Evolutionary conservation across 1,140 invertebrate genomes (phyloP).

Genomic region (Eulimnadia texana): DNA sequence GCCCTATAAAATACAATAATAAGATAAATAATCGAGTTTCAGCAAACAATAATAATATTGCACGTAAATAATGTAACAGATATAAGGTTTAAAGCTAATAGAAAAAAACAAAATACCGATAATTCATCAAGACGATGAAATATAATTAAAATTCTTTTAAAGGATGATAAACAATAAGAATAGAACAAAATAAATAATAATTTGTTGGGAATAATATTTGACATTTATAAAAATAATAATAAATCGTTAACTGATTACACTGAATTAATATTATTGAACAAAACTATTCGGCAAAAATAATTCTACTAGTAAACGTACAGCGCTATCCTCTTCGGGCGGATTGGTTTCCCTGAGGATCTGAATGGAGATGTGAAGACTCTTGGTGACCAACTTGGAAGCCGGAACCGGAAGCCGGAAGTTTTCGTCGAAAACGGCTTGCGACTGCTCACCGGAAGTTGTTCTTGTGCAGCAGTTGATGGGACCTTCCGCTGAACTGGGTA

Average conservation of each 20-base stretch:
- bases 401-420: constrained; percentile 58
- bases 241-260: no score
- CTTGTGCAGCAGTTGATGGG: constrained; percentile 53
- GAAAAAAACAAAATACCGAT: no score
- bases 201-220: no score
- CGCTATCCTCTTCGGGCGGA: constrained; percentile 52
- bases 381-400: constrained; percentile 56
- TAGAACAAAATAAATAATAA: no score
- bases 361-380: constrained; percentile 66
- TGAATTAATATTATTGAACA: no score
- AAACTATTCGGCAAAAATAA: not conserved
- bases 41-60: no score
- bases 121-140: no score
- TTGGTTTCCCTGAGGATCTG: not conserved
- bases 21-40: not conserved
- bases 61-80: no score
- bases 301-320: constrained; percentile 42
- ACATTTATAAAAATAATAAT: no score
- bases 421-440: constrained; percentile 64
- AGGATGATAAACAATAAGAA: no score
- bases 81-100: no score
- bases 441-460: constrained; percentile 46
- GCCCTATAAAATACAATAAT: constrained; percentile 44
- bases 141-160: no score
- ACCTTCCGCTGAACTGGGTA: constrained; percentile 43